Evolutionary conservation across 2,113 vertebrate species (phyloP).

Genomic region (Actenoides lindsayi): DNA sequence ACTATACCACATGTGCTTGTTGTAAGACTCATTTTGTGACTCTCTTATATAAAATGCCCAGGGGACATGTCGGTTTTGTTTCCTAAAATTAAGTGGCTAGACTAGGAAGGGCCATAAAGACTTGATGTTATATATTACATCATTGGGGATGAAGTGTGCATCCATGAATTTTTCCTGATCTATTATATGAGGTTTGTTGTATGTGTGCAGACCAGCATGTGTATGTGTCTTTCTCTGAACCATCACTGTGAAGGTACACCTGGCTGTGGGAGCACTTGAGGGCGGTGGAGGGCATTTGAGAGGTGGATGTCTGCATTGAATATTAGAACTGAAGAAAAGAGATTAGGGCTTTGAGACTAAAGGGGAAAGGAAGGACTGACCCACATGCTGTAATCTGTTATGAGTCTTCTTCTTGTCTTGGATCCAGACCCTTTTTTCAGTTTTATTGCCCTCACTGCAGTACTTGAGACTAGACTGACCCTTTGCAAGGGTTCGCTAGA

Average conservation of each 20-base stretch:
- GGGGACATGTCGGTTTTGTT: not conserved
- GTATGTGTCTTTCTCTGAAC: not conserved
- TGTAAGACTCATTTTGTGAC: not conserved
- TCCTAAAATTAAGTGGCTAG: not conserved
- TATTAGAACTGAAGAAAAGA: not conserved
- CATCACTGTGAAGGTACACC: not conserved
- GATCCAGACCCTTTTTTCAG: not conserved
- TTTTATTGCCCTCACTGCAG: not conserved
- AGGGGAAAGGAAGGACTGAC: not conserved
- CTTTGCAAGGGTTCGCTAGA: not conserved
- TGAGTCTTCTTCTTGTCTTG: not conserved
- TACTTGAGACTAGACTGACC: not conserved
- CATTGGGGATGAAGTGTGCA: not conserved
- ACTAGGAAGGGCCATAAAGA: not conserved
- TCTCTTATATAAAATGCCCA: not conserved
- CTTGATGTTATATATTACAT: not conserved
- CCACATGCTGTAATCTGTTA: not conserved
- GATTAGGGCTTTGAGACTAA: not conserved
- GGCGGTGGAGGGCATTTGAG: not conserved
- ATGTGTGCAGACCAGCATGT: fast-evolving
- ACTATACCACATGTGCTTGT: not conserved
- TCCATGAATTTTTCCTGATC: not conserved
- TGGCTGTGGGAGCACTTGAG: not conserved
- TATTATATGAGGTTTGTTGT: not conserved
- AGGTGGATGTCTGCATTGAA: not conserved